phyloP scores from a whole-genome alignment of 2,113 vertebrate genomes.

The Suricata suricatta region DNA sequence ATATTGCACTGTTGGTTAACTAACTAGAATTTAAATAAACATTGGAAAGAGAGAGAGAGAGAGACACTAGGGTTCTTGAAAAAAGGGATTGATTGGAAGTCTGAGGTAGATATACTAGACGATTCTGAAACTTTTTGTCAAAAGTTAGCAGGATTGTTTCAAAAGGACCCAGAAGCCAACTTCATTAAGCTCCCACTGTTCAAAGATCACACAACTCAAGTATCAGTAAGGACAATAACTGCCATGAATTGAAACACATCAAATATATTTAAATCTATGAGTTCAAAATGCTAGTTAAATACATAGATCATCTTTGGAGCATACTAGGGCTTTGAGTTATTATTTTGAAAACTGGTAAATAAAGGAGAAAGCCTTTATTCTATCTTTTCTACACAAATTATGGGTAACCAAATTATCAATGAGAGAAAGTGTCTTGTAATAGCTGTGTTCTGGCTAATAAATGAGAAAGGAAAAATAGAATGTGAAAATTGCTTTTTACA shows the following conservation, averaged over 20 bases:
- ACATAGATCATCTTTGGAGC: neutral
- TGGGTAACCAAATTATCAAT: neutral
- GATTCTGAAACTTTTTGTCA: neutral
- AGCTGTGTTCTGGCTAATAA: neutral
- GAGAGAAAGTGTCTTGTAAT: neutral
- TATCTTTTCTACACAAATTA: neutral
- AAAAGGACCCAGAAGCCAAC: neutral
- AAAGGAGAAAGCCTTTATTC: neutral
- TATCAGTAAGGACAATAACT: neutral
- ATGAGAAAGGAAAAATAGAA: neutral
- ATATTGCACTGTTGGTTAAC: too few relatives aligned
- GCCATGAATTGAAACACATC: neutral
- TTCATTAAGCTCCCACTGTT: neutral
- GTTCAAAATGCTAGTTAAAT: neutral
- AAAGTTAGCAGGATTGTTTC: neutral
- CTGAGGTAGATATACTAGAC: neutral
- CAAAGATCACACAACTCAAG: neutral
- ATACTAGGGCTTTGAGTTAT: neutral
- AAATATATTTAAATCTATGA: neutral
- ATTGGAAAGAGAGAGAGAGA: too few relatives aligned
- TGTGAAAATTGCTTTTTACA: neutral
- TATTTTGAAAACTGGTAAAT: neutral
- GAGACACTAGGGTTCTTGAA: neutral
- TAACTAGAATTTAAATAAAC: too few relatives aligned
- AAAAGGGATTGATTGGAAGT: neutral